phyloP scores from a whole-genome alignment of 2,888 invertebrate species.

The Emmelina monodactyla region DNA sequence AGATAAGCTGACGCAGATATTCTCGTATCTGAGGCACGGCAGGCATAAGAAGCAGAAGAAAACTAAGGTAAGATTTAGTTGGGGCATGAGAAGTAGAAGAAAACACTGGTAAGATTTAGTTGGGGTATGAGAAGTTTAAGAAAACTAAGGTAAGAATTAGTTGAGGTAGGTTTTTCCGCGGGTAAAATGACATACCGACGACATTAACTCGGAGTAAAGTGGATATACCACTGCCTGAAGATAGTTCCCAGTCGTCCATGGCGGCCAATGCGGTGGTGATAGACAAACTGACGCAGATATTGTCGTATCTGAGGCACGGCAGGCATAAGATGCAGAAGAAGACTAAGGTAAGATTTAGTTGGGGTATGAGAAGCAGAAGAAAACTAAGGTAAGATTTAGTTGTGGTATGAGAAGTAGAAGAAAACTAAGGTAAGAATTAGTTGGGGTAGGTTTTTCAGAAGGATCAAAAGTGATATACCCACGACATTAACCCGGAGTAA shows the following conservation, averaged over 20 bases:
- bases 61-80: slow-evolving; percentile 60
- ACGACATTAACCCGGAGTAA: slow-evolving; percentile 93
- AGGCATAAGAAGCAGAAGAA: slow-evolving; percentile 81
- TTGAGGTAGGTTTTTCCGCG: too few species aligned
- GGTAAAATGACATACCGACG: slow-evolving; percentile 88
- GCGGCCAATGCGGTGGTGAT: slow-evolving; percentile 86
- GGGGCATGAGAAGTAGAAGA: slow-evolving; percentile 81
- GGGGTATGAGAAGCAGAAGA: slow-evolving; percentile 81
- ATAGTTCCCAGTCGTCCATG: slow-evolving; percentile 49
- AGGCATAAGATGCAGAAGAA: slow-evolving; percentile 81
- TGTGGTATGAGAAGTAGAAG: too few species aligned
- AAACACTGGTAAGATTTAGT: slow-evolving; percentile 69
- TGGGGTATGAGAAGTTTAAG: too few species aligned
- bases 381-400: slow-evolving; percentile 69
- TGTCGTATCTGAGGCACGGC: slow-evolving; percentile 90
- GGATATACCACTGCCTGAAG: slow-evolving; percentile 81
- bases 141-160: too few species aligned
- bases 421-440: too few species aligned
- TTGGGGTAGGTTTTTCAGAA: too few species aligned
- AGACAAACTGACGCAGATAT: slow-evolving; percentile 95
- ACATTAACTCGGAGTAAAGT: slow-evolving; percentile 92
- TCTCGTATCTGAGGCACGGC: slow-evolving; percentile 90
- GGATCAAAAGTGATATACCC: slow-evolving; percentile 97
- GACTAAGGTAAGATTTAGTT: slow-evolving; percentile 60
- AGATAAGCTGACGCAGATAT: slow-evolving; percentile 95